A percentile compares a stretch with the other conserved stretches of the same genome.
phyloP scores from a whole-genome alignment of 2,113 vertebrate genomes.

The Phylloscopus whistleri region DNA sequence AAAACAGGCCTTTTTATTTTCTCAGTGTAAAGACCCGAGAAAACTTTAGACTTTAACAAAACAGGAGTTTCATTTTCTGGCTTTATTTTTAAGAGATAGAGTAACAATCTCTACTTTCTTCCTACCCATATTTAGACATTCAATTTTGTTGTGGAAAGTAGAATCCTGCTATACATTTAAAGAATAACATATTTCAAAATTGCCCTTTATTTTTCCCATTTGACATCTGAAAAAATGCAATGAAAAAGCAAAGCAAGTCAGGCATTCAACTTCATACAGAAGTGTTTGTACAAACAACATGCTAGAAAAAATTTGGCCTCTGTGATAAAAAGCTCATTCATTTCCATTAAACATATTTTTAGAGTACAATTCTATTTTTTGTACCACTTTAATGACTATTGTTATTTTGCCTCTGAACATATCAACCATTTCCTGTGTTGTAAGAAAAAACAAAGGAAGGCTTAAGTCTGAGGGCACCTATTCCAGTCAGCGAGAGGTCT shows the following conservation, averaged over 20 bases:
- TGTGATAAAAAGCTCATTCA: background rate
- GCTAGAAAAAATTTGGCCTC: background rate
- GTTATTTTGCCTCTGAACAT: background rate
- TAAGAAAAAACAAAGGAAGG: background rate
- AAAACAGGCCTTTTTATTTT: background rate
- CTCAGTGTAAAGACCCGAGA: background rate
- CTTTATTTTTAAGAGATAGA: background rate
- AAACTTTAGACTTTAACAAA: background rate
- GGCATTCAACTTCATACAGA: background rate
- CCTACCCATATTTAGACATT: background rate
- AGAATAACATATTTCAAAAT: background rate
- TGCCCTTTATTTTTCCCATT: background rate
- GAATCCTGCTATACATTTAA: background rate
- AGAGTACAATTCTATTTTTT: background rate
- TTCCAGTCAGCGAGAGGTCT: rapidly evolving
- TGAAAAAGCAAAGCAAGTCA: background rate
- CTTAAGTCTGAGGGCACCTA: background rate
- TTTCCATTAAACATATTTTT: background rate
- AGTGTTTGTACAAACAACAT: background rate
- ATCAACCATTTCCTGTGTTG: background rate
- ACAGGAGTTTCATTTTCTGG: background rate
- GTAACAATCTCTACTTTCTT: background rate
- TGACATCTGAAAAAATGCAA: background rate
- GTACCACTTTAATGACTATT: background rate
- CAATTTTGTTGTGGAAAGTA: background rate